These are phyloP conservation scores for Chrysopa pallens DNA, from an alignment of 1,140 invertebrate species.

Conservation along the genomic window DNA sequence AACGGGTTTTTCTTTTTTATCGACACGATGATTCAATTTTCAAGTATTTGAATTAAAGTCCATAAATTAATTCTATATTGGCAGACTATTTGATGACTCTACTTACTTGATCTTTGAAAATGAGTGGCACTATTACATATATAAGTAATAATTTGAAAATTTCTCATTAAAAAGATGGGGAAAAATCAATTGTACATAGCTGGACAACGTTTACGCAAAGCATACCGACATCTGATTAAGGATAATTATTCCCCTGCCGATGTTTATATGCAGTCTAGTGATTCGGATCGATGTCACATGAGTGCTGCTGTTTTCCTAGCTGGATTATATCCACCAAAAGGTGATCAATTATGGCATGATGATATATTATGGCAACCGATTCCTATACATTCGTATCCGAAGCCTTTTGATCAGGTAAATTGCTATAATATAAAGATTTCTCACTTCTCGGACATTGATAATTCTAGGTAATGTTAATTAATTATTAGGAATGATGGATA, in stretches of 20 bases:
- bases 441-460: too few species aligned
- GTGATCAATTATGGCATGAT: conserved; percentile 49
- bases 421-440: conserved; percentile 4
- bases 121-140: background rate
- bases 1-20: too few species aligned
- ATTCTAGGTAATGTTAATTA: too few species aligned
- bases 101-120: too few species aligned
- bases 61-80: too few species aligned
- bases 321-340: conserved; percentile 58
- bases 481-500: too few species aligned
- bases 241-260: conserved; percentile 40
- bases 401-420: conserved; percentile 46
- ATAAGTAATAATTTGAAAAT: conserved; percentile 3
- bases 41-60: too few species aligned
- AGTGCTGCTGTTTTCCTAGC: conserved; percentile 67
- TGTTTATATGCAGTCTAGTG: conserved; percentile 57
- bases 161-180: conserved; percentile 39
- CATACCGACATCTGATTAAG: conserved; percentile 48
- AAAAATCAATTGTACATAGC: conserved; percentile 56
- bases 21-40: too few species aligned
- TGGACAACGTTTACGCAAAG: conserved; percentile 49
- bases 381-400: conserved; percentile 58
- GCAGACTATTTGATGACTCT: too few species aligned
- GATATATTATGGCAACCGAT: conserved; percentile 72
- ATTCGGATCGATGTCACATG: conserved; percentile 67